Evolutionary conservation across 2,113 vertebrate genomes (phyloP), one percentile per base, ranked within the genome.

Genomic region (Pterocles gutturalis): DNA sequence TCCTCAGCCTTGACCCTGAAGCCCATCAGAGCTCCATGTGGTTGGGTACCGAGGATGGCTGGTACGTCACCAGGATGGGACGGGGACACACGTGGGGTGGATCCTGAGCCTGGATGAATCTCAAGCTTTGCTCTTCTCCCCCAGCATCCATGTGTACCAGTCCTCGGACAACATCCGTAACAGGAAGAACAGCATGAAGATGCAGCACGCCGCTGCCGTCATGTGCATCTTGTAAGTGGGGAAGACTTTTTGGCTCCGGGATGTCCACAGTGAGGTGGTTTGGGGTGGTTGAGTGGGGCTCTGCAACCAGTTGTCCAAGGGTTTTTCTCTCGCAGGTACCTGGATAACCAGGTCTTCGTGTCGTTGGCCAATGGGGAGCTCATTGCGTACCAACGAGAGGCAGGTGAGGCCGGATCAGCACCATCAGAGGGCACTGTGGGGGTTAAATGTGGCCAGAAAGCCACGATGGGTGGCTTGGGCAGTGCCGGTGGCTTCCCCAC

Each of bases 141-240:
- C 4, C 97, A 99, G 99, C 95, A 99, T 99, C 96, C 99, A 99
- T 1, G 99, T 99, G 93, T 99, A 99, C 97, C 99, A 99, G 95
- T 99, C 99, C 10, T 99, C 99, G 0, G 99, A 99, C 97, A 99
- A 99, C 97, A 99, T 99, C 97, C 99, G 99, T 2, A 99, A 99
- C 94, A 98, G 99, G 82, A 99, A 99, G 97, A 99, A 99, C 98
- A 99, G 99, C 98, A 99, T 99, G 99, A 99, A 99, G 98, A 99
- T 99, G 98, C 99, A 99, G 45, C 99, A 99, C 8, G 81, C 98
- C 0, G 99, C 99, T 0, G 98, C 99, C 0, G 99, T 99, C 92
- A 99, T 99, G 90, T 99, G 99, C 94, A 98, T 99, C 87, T 92
- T 99, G 99, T 99, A 97, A 99, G 99, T 2, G 11, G 10, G 31